Percentiles rank a stretch among this genome's conserved stretches.
These are phyloP conservation scores for Hydrozoanthus gracilis DNA, from an alignment of 92 coral and sea anemone species.

Conservation along the genomic window DNA sequence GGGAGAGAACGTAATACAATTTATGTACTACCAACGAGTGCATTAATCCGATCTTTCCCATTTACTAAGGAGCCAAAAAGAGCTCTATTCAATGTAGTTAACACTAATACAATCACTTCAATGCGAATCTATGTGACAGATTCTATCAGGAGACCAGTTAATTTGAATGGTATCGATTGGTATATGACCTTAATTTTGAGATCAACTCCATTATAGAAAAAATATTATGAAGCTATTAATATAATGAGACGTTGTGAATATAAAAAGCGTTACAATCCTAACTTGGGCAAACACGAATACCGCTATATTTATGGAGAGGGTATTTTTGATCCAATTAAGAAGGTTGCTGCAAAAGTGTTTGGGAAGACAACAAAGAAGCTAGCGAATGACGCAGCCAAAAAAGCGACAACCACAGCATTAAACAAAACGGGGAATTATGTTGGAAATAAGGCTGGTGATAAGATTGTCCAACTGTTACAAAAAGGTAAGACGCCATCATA, in stretches of 20 bases:
- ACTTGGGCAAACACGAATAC: not conserved
- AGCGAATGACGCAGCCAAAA: not conserved
- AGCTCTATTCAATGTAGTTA: not conserved
- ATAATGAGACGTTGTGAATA: conserved; percentile 34
- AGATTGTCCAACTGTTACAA: conserved; percentile 16
- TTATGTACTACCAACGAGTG: conserved; percentile 6
- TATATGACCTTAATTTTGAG: conserved; percentile 6
- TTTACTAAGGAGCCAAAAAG: conserved; percentile 10
- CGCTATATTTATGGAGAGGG: conserved; percentile 16
- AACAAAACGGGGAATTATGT: not conserved
- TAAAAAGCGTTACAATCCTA: conserved; percentile 17
- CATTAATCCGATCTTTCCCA: not conserved
- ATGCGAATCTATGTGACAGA: conserved; percentile 24
- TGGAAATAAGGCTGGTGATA: conserved; percentile 11
- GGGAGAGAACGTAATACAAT: not conserved
- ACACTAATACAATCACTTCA: not conserved
- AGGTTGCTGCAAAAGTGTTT: not conserved
- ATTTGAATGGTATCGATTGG: not conserved
- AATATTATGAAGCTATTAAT: not conserved
- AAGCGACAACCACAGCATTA: not conserved
- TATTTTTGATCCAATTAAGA: not conserved
- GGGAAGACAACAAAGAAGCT: not conserved
- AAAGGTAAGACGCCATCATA: not conserved
- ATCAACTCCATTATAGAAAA: not conserved
- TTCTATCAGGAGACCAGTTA: conserved; percentile 1